Base-by-base conservation (phyloP, 2,888 invertebrate species). In the Noctua fimbriata region DNA sequence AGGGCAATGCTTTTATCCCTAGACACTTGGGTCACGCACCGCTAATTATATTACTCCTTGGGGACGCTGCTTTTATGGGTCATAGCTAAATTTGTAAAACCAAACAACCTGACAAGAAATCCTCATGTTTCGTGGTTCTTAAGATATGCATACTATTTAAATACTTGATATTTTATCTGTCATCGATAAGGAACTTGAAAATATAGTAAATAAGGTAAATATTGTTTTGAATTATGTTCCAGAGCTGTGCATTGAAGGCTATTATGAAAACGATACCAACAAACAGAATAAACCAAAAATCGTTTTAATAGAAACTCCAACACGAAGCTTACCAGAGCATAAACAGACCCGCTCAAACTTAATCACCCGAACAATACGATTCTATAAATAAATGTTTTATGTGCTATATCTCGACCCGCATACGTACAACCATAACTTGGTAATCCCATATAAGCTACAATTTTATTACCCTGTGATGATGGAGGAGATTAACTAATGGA, bases 401-500 rank as follows among this genome's bases (percentile, higher is more conserved):
- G 88, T 85, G 86, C 86, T 89, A 91, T 91, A 91, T 91, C 82
- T 79, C 78, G 78, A 82, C 93, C 94, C 94, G 93, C 92, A 93
- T 94, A 87, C 86, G 79, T 90, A 89, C 87, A 82, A 85, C 88
- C 90, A 91, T 90, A 89, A 86, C 88, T 87, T 87, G 86, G 87
- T 92, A 91, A 93, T 92, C 90, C 91, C 85, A 86, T 88, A 90
- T 92, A 92, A 92, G 88, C 90, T 91, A 90, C 89, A 88, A 85
- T 93, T 95, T 95, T 94, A 95, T 93, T 91, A 91, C 90, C 80
- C 81, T 78, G 81, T 88, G 91, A 93, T 93, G 93, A 94, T 94
- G 88, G 90, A 92, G 89, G 88, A 91, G 91, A 94, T 94, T 93
- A 94, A 92, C 91, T 93, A 93, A 94, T 92, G 90, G 92, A 84